These are phyloP conservation scores for Perdita meconis DNA, from an alignment of 2,888 invertebrate genomes.

Conservation along the genomic window DNA sequence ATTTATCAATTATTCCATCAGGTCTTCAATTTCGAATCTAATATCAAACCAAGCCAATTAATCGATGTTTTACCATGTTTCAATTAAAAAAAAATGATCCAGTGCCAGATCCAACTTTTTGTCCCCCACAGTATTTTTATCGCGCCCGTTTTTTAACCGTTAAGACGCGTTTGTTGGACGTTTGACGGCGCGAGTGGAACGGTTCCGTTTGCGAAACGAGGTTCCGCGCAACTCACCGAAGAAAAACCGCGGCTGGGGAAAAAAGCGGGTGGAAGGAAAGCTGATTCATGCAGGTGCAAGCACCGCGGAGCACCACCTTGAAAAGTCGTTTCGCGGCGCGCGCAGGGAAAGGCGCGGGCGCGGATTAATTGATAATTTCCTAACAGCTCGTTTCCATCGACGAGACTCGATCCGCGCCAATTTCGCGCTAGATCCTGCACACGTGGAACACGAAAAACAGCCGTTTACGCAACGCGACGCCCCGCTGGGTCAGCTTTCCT, in stretches of 20 bases:
- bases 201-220: constrained; percentile 64
- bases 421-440: constrained; percentile 15
- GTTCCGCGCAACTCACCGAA: constrained; percentile 16
- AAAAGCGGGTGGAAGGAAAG: constrained; percentile 25
- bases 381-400: constrained; percentile 8
- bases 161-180: constrained; percentile 24
- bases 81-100: too few relatives aligned
- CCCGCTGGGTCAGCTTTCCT: constrained; percentile 7
- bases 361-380: constrained; percentile 54
- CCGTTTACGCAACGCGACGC: constrained; percentile 14
- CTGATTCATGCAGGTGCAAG: constrained; percentile 64
- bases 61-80: too few relatives aligned
- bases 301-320: constrained; percentile 47
- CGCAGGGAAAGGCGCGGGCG: constrained; percentile 30
- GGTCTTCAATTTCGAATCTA: too few relatives aligned
- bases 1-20: too few relatives aligned
- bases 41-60: too few relatives aligned
- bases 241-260: constrained; percentile 11
- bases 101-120: too few relatives aligned
- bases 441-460: constrained; percentile 18
- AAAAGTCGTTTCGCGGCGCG: constrained; percentile 34
- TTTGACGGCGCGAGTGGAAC: constrained; percentile 28
- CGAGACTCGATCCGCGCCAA: constrained; percentile 23
- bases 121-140: too few relatives aligned
- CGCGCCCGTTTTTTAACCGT: too few relatives aligned